phyloP scores from a whole-genome alignment of 2,888 invertebrate species.

The Rhyacophila evoluta region DNA sequence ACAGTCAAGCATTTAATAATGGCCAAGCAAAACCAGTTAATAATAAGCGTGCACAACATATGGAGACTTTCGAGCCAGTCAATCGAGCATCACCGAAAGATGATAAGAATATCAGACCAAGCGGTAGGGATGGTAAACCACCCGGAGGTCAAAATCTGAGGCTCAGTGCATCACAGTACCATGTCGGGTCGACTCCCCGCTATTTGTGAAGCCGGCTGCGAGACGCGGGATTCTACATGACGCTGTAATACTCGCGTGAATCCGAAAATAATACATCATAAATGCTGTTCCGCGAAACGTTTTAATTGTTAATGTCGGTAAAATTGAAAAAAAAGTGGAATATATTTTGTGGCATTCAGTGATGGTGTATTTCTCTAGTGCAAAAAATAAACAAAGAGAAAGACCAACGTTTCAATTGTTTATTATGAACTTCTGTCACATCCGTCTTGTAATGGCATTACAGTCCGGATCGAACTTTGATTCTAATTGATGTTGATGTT shows the following conservation, averaged over 20 bases:
- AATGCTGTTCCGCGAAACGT: no score
- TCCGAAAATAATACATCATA: neutral
- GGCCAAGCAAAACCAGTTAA: neutral
- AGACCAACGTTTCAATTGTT: no score
- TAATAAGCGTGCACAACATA: neutral
- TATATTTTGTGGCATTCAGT: no score
- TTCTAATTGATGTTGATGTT: no score
- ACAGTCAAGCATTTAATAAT: neutral
- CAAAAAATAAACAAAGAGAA: no score
- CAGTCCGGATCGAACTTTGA: no score
- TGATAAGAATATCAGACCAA: neutral
- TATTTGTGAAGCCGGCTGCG: slow-evolving; percentile 52
- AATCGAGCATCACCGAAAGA: neutral
- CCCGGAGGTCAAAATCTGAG: neutral
- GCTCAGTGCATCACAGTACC: slow-evolving; percentile 41
- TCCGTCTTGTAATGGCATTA: no score
- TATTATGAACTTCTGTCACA: no score
- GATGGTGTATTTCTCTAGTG: no score
- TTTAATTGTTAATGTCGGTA: no score
- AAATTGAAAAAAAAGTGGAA: no score
- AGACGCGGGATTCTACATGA: slow-evolving; percentile 48
- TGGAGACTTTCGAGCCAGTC: neutral
- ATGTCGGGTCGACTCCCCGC: slow-evolving; percentile 43
- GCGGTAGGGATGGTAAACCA: neutral
- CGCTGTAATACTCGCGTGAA: slow-evolving; percentile 40